A percentile compares a stretch with the other conserved stretches of the same genome.
phyloP scores from a whole-genome alignment of 2,888 invertebrate species.

The Crepidodera aurea region DNA sequence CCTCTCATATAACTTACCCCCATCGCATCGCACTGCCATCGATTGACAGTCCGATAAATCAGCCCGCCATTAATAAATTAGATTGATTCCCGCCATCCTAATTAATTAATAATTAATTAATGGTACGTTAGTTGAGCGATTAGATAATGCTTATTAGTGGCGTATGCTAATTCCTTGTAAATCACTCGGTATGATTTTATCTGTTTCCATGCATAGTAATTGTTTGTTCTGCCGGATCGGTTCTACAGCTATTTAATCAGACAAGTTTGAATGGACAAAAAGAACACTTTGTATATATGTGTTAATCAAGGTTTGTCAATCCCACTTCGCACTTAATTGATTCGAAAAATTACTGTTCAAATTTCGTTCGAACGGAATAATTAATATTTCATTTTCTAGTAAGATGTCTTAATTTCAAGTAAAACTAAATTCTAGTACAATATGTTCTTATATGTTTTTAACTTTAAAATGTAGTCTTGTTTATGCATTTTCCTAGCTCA shows the following conservation, averaged over 20 bases:
- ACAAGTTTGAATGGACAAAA: slow-evolving; percentile 14
- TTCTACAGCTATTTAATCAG: slow-evolving; percentile 7
- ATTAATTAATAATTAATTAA: slow-evolving; percentile 59
- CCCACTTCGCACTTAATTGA: neutral
- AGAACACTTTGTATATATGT: neutral
- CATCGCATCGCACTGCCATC: slow-evolving; percentile 14
- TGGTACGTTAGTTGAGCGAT: slow-evolving; percentile 55
- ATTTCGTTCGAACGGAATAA: too few relatives aligned
- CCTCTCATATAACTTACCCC: neutral
- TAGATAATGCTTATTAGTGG: slow-evolving; percentile 60
- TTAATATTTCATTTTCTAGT: too few relatives aligned
- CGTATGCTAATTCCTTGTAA: slow-evolving; percentile 62
- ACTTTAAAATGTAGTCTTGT: too few relatives aligned
- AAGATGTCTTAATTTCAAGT: too few relatives aligned
- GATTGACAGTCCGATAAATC: slow-evolving; percentile 39
- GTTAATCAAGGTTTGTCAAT: neutral
- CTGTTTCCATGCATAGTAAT: slow-evolving; percentile 54
- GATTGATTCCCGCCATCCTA: slow-evolving; percentile 49
- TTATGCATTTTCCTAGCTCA: too few relatives aligned
- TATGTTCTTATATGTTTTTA: too few relatives aligned
- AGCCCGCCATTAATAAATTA: slow-evolving; percentile 47
- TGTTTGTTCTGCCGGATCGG: slow-evolving; percentile 41
- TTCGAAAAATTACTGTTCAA: slow-evolving; percentile 2
- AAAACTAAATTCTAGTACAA: too few relatives aligned
- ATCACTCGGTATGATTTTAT: slow-evolving; percentile 60